phyloP scores from a whole-genome alignment of 2,113 vertebrate genomes.

The Myotis brandtii region DNA sequence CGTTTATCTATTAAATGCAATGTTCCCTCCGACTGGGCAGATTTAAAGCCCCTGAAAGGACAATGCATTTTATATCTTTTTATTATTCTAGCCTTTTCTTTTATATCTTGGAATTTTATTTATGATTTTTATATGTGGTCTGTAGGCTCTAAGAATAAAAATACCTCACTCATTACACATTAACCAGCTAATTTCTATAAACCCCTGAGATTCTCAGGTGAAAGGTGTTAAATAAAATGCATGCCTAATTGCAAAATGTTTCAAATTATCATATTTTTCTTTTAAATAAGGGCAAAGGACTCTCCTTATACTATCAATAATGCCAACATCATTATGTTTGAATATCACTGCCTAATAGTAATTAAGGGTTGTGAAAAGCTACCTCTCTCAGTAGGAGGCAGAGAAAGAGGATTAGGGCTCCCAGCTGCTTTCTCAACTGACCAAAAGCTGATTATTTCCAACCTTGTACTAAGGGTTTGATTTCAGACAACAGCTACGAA shows the following conservation, averaged over 20 bases:
- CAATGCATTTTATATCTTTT: not conserved
- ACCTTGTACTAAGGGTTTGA: not conserved
- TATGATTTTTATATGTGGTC: not conserved
- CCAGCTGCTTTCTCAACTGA: not conserved
- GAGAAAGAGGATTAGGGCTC: not conserved
- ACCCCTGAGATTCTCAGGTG: not conserved
- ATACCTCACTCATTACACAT: not conserved
- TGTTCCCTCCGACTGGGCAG: not conserved
- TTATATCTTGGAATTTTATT: not conserved
- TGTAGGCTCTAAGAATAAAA: not conserved
- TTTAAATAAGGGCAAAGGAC: not conserved
- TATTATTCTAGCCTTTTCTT: not conserved
- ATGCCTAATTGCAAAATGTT: not conserved
- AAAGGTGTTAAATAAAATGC: not conserved
- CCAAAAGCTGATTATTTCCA: not conserved
- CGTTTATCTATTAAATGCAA: not conserved
- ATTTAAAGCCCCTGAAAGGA: not conserved
- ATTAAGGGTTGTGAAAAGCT: not conserved
- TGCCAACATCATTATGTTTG: not conserved
- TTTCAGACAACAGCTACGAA: not conserved
- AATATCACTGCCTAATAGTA: not conserved
- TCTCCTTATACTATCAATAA: not conserved
- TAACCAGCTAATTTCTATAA: not conserved
- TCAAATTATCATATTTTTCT: slow-evolving; percentile 43
- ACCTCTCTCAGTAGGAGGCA: not conserved